Conservation (phyloP, 2,888 invertebrate species). For the Lampropteryx suffumata region DNA sequence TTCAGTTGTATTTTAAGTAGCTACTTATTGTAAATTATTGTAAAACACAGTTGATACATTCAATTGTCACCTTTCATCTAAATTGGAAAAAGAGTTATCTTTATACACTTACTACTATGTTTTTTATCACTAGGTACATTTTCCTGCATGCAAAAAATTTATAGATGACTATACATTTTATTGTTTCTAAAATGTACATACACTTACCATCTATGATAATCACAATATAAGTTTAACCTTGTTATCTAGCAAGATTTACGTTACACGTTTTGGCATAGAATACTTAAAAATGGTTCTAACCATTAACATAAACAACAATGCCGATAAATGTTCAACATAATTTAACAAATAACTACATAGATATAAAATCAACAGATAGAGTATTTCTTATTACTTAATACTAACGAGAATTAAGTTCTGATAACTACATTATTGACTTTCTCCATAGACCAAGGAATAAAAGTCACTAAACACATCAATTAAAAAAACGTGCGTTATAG, state of each 20-base stretch:
- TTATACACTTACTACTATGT: slow-evolving; percentile 19
- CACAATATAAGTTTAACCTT: slow-evolving; percentile 53
- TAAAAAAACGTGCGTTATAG: too few relatives aligned
- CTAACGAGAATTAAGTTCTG: too few relatives aligned
- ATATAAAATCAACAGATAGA: slow-evolving; percentile 10
- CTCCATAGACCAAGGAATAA: too few relatives aligned
- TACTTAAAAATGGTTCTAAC: slow-evolving; percentile 11
- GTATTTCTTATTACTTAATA: too few relatives aligned
- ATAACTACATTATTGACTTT: too few relatives aligned
- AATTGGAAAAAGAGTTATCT: slow-evolving; percentile 22
- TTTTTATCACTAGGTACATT: slow-evolving; percentile 23
- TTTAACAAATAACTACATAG: slow-evolving; percentile 5
- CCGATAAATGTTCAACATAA: slow-evolving; percentile 8
- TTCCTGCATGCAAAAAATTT: slow-evolving; percentile 43
- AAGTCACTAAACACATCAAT: too few relatives aligned
- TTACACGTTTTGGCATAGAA: slow-evolving; percentile 44
- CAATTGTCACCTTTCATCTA: slow-evolving; percentile 36
- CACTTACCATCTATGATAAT: slow-evolving; percentile 50
- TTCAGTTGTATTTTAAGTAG: slow-evolving; percentile 17
- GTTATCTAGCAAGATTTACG: slow-evolving; percentile 44
- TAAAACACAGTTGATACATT: slow-evolving; percentile 27
- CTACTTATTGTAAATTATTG: slow-evolving; percentile 5
- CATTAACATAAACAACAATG: slow-evolving; percentile 11
- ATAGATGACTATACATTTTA: slow-evolving; percentile 47
- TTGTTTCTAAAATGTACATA: slow-evolving; percentile 44